Conservation (phyloP, 2,113 vertebrate genomes). For the Brachionichthys hirsutus region DNA sequence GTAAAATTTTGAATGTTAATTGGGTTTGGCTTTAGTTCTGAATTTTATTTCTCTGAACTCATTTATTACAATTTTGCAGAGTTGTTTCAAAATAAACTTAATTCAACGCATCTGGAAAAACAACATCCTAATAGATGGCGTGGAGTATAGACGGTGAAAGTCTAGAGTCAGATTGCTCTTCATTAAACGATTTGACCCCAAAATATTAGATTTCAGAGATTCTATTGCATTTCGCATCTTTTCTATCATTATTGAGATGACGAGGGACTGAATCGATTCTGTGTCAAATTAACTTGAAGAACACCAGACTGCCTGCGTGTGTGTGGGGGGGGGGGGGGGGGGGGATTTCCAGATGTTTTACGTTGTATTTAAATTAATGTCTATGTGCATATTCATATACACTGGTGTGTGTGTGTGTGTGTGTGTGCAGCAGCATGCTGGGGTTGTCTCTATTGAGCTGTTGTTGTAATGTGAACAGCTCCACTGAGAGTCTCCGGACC, state of each 20-base stretch:
- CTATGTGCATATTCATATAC: constrained; percentile 45
- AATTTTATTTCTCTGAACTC: background rate
- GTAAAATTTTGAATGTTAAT: background rate
- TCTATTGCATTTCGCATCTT: constrained; percentile 78
- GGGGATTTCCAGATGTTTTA: constrained; percentile 44
- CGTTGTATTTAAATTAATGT: constrained; percentile 47
- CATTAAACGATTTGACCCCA: constrained; percentile 77
- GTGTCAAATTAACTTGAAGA: constrained; percentile 77
- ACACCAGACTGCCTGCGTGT: constrained; percentile 71
- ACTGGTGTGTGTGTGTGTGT: constrained; percentile 20
- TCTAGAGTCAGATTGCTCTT: constrained; percentile 75
- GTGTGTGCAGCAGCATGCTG: constrained; percentile 54
- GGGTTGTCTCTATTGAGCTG: constrained; percentile 80
- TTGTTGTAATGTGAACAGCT: constrained; percentile 81
- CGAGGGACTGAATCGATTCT: constrained; percentile 73
- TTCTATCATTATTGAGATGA: constrained; percentile 80
- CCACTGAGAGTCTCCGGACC: constrained; percentile 54
- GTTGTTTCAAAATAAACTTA: constrained; percentile 22
- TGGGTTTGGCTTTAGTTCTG: background rate
- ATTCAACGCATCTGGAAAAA: constrained; percentile 46
- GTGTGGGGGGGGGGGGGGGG: constrained; percentile 38
- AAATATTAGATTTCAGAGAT: constrained; percentile 78
- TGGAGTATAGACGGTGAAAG: constrained; percentile 44
- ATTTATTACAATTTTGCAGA: constrained; percentile 8
- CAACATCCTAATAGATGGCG: constrained; percentile 57